These are phyloP conservation scores for Microctenopoma steveboyesi DNA, from an alignment of 2,797 vertebrate species.

Conservation along the genomic window DNA sequence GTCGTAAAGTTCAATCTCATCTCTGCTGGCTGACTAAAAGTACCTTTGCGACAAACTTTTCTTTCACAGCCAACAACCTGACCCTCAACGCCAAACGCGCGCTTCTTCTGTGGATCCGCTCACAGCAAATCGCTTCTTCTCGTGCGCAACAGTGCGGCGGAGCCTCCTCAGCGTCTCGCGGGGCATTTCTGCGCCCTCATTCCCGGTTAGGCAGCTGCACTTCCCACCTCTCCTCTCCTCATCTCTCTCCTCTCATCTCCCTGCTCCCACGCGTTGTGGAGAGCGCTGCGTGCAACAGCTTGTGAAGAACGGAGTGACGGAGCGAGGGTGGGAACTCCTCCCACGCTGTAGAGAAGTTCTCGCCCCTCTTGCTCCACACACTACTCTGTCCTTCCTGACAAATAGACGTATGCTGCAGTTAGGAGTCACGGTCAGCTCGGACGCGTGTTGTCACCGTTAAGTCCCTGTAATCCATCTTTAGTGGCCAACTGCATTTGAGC, in stretches of 20 bases:
- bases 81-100: conserved; percentile 4
- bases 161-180: conserved; percentile 47
- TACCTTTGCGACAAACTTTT: conserved; percentile 31
- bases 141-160: conserved; percentile 32
- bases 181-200: conserved; percentile 67
- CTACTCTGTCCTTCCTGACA: neutral
- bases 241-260: conserved; percentile 37
- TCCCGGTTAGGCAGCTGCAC: conserved; percentile 50
- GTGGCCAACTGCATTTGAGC: neutral
- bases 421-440: neutral
- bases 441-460: conserved; percentile 3
- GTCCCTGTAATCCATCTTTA: neutral
- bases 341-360: conserved; percentile 42
- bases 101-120: conserved; percentile 14
- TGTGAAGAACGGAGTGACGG: conserved; percentile 61
- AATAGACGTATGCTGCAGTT: conserved; percentile 3
- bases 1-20: conserved; percentile 78
- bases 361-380: neutral
- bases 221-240: conserved; percentile 35
- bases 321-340: conserved; percentile 64
- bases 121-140: conserved; percentile 41
- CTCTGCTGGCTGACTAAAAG: conserved; percentile 42
- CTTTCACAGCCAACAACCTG: conserved; percentile 1
- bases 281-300: conserved; percentile 59
- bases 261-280: conserved; percentile 69